A percentile compares a stretch with the other conserved stretches of the same genome.
phyloP scores from a whole-genome alignment of 2,888 invertebrate genomes.

The Ennomos fuscantarius region DNA sequence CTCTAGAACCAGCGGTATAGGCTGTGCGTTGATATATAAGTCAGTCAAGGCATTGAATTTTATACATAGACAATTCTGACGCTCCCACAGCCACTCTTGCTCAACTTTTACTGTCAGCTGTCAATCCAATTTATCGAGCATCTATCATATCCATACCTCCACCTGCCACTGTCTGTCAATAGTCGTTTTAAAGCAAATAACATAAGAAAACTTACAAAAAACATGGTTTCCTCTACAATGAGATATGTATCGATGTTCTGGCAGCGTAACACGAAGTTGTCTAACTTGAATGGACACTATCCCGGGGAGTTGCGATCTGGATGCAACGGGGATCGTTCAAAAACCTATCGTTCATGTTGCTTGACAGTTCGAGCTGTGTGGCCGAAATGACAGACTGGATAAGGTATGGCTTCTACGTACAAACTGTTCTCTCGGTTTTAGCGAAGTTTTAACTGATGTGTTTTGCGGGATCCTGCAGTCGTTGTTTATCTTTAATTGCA shows the following conservation, averaged over 20 bases:
- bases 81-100: conserved; percentile 41
- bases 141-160: conserved; percentile 58
- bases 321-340: conserved; percentile 53
- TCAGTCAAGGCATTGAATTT: too few species aligned
- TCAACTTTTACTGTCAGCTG: conserved; percentile 53
- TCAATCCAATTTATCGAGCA: conserved; percentile 64
- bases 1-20: too few species aligned
- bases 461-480: too few species aligned
- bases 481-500: too few species aligned
- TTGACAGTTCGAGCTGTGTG: conserved; percentile 66
- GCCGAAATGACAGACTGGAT: conserved; percentile 40
- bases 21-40: too few species aligned
- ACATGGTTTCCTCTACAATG: conserved; percentile 31
- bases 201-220: conserved; percentile 47
- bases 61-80: conserved; percentile 34
- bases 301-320: conserved; percentile 35
- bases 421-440: too few species aligned
- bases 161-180: conserved; percentile 58
- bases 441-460: too few species aligned
- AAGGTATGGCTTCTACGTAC: conserved; percentile 15
- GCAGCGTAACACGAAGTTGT: conserved; percentile 56
- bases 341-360: conserved; percentile 66
- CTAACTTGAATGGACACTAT: conserved; percentile 59
- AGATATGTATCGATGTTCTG: conserved; percentile 48
- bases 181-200: conserved; percentile 44